Conservation (phyloP, 2,888 invertebrate genomes). For the Perizoma flavofasciatum region DNA sequence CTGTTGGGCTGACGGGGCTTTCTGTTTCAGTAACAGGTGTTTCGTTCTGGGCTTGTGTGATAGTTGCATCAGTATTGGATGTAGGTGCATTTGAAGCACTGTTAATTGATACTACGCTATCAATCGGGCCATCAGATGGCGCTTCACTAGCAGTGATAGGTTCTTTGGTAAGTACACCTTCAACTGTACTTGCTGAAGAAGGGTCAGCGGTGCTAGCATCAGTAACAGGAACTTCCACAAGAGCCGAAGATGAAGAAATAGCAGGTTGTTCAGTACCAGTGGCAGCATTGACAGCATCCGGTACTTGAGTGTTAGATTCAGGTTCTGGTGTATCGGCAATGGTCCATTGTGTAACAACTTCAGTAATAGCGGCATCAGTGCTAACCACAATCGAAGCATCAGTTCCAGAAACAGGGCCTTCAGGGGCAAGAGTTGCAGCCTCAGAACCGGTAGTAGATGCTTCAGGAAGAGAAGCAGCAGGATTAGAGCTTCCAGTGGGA, state of each 20-base stretch:
- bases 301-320: background rate
- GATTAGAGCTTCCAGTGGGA: background rate
- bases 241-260: constrained; percentile 1
- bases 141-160: constrained; percentile 10
- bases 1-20: background rate
- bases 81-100: constrained; percentile 2
- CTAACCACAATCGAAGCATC: background rate
- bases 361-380: background rate
- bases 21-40: constrained; percentile 4
- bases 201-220: constrained; percentile 1
- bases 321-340: background rate
- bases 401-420: no score
- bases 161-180: constrained; percentile 13
- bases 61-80: background rate
- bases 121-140: constrained; percentile 6
- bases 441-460: constrained; percentile 8
- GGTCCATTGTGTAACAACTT: constrained; percentile 3
- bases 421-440: constrained; percentile 5
- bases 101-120: constrained; percentile 10
- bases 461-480: constrained; percentile 10
- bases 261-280: constrained; percentile 7
- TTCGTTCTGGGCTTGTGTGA: background rate
- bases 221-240: constrained; percentile 9
- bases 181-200: constrained; percentile 6
- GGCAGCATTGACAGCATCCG: background rate